Evolutionary conservation across 2,888 invertebrate species (phyloP), one percentile per base, ranked within the genome.

Genomic region (Metopia argyrocephala): DNA sequence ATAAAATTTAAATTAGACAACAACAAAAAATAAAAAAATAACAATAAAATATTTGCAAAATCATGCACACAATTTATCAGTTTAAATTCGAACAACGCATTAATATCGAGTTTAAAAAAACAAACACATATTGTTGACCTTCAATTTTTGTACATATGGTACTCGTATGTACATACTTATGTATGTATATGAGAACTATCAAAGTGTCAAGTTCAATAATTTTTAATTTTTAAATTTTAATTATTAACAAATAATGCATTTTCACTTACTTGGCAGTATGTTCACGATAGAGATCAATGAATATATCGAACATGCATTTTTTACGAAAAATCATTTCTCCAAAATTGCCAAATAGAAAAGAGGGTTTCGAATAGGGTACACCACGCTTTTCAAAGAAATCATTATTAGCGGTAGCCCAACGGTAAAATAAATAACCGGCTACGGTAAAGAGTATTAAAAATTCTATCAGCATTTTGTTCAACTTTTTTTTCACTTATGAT

Each of bases 221-320:
- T 38, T 38, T n/a, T n/a, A n/a, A n/a, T n/a, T n/a, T n/a, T n/a
- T n/a, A n/a, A n/a, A n/a, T n/a, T n/a, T n/a, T n/a, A n/a, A n/a
- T n/a, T n/a, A n/a, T n/a, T n/a, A n/a, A n/a, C n/a, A n/a, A n/a
- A n/a, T n/a, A n/a, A n/a, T n/a, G n/a, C n/a, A n/a, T n/a, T n/a
- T n/a, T n/a, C n/a, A 86, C 62, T 87, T 85, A 85, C 91, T 91
- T 69, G 91, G 92, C 89, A 88, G 92, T 57, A 83, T 82, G 84
- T 89, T 82, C 76, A 20, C 84, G 83, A 50, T 87, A 93, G 83
- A 93, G 92, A 50, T 91, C 86, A 65, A 92, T 92, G 20, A 92
- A 84, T 7, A 87, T 85, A 2, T 93, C 90, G 4, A 87, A 86
- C 52, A 92, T 88, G 0, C 93, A 92, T 84, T 92, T 89, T 18